Conservation (phyloP, 1,140 invertebrate species). For the Saxidomus purpurata region DNA sequence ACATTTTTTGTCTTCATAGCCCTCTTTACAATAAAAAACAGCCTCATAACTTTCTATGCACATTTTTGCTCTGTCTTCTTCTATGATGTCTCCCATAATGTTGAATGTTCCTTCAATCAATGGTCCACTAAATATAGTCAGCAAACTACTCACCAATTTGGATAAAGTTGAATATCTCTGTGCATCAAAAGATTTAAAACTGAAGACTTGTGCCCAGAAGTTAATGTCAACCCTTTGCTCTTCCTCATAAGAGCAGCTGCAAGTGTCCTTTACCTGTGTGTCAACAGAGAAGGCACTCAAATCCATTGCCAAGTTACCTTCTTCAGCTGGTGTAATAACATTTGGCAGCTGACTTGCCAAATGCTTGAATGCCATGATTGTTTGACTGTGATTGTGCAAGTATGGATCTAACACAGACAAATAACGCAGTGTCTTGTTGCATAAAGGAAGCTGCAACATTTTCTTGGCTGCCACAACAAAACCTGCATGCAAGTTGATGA, state of each 20-base stretch:
- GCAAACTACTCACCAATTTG: background rate
- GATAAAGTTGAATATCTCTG: background rate
- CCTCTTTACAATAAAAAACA: background rate
- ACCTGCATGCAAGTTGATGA: background rate
- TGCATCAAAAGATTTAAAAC: background rate
- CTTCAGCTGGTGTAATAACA: background rate
- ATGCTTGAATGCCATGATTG: background rate
- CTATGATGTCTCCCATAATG: background rate
- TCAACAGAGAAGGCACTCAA: background rate
- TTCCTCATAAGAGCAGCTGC: background rate
- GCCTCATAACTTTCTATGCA: background rate
- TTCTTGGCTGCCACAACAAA: background rate
- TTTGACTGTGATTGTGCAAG: slow-evolving; percentile 12
- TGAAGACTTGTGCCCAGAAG: slow-evolving; percentile 1
- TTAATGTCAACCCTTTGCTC: background rate
- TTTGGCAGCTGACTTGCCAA: background rate
- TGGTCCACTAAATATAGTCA: slow-evolving; percentile 3
- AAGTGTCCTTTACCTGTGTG: background rate
- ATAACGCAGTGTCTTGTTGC: background rate
- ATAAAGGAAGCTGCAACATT: background rate
- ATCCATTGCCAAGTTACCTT: background rate
- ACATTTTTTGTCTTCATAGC: background rate
- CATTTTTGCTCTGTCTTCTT: background rate
- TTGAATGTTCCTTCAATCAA: slow-evolving; percentile 5
- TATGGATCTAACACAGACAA: slow-evolving; percentile 37